Percentiles rank a stretch among this genome's conserved stretches.
Evolutionary conservation across 2,797 vertebrate species (phyloP).

Genomic region (Enteromius viviparus): DNA sequence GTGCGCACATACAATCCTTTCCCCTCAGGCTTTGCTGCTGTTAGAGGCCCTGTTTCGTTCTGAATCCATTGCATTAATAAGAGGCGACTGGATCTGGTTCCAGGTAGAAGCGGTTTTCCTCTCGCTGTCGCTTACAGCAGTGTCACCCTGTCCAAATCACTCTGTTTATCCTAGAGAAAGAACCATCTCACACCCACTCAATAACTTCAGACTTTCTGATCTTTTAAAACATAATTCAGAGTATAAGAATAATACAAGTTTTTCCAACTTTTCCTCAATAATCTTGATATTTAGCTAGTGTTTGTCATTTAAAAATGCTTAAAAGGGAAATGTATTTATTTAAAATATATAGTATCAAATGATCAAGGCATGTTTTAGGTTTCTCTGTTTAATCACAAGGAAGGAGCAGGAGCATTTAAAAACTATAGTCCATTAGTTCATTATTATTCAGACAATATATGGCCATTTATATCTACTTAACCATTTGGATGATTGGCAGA

Average conservation of each 20-base stretch:
- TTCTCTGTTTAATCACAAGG: background rate
- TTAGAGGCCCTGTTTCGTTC: conserved; percentile 28
- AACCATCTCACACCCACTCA: conserved; percentile 1
- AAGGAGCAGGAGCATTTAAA: background rate
- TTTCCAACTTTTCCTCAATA: background rate
- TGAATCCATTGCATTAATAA: conserved; percentile 47
- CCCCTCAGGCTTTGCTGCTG: conserved; percentile 16
- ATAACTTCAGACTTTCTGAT: background rate
- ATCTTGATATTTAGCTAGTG: background rate
- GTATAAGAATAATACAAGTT: background rate
- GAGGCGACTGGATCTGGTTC: conserved; percentile 32
- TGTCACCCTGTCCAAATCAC: conserved; percentile 40
- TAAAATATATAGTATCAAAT: background rate
- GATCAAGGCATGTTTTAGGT: background rate
- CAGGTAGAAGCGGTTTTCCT: conserved; percentile 20
- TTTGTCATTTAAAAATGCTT: background rate
- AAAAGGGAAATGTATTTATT: background rate
- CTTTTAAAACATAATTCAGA: background rate
- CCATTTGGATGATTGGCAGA: background rate
- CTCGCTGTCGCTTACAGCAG: conserved; percentile 9
- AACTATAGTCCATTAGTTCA: background rate
- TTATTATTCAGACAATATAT: background rate
- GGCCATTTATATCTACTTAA: background rate
- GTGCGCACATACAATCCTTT: background rate
- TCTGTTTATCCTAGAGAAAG: conserved; percentile 30